Evolutionary conservation across 2,797 vertebrate species (phyloP).

Genomic region (Cichlasoma orientale): DNA sequence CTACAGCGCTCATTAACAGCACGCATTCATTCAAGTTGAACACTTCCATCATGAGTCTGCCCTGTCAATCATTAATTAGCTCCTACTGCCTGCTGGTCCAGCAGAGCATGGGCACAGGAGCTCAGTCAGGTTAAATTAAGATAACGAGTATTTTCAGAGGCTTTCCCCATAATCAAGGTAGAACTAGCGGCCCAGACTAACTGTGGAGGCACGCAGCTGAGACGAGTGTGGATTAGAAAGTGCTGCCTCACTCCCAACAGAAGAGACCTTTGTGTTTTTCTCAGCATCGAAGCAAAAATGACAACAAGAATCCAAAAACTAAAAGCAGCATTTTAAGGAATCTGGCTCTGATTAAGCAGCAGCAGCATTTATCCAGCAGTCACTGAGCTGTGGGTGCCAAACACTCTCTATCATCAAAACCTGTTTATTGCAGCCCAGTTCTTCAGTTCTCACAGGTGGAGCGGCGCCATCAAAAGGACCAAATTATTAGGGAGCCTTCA

Average conservation of each 20-base stretch:
- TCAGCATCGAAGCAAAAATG: neutral
- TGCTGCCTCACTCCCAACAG: neutral
- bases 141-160: neutral
- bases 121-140: neutral
- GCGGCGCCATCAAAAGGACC: no score
- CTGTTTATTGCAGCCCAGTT: constrained; percentile 49
- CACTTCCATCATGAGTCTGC: accelerated
- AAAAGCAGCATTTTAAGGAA: neutral
- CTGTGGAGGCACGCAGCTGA: constrained; percentile 31
- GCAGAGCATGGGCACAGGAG: neutral
- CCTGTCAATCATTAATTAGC: neutral
- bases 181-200: constrained; percentile 8
- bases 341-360: constrained; percentile 27
- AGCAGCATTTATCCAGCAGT: constrained; percentile 14
- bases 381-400: constrained; percentile 2
- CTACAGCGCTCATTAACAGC: neutral
- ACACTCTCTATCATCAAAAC: constrained; percentile 31
- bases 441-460: no score
- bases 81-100: neutral
- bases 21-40: neutral
- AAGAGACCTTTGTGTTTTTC: neutral
- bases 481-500: no score
- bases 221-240: neutral
- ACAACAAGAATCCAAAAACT: neutral
- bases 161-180: neutral